Base-by-base conservation (phyloP, 2,797 vertebrate genomes). In the Bovichtus variegatus region DNA sequence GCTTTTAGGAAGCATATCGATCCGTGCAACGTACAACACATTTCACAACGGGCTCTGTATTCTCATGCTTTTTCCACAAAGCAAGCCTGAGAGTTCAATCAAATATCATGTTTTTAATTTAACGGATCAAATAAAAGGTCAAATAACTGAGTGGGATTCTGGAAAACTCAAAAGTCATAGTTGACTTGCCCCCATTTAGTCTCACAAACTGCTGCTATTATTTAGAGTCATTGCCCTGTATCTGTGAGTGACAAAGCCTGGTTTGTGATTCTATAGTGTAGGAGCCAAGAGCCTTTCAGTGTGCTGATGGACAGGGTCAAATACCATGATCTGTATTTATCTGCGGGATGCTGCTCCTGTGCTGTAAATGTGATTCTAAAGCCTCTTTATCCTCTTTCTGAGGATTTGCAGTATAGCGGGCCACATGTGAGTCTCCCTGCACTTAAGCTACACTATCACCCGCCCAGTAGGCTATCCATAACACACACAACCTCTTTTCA, bases 251-350 rank as follows among this genome's bases (percentile, higher is more conserved):
- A 87, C 87, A 89, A 85, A 90, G 74, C 41, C 72, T 49, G 83
- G 79, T 77, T 81, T 85, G 82, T 86, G 89, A 81, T 80, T 83
- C 66, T 46, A 73, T 63, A 73, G 70, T 74, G 55, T 10, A 78
- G 74, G 71, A 83, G 73, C 76, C 71, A 72, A 10, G 6, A 78
- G 71, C 78, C 75, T 83, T 91, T 76, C 86, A 79, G 64, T 78
- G 88, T 70, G 76, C 89, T 93, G 92, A 94, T 84, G 89, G 93
- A 94, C 92, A 89, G 90, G 94, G 90, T 94, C 93, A 92, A 93
- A 94, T 85, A 93, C 91, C 90, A 91, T 91, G 92, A 94, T 93
- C 93, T 91, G 89, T 93, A 90, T 93, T 95, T 93, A 95, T 92
- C 94, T 87, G 91, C 74, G 58, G 92, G 89, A 89, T 87, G 75